Base-by-base conservation (phyloP, 2,113 vertebrate genomes). In the Loxodonta africana region DNA sequence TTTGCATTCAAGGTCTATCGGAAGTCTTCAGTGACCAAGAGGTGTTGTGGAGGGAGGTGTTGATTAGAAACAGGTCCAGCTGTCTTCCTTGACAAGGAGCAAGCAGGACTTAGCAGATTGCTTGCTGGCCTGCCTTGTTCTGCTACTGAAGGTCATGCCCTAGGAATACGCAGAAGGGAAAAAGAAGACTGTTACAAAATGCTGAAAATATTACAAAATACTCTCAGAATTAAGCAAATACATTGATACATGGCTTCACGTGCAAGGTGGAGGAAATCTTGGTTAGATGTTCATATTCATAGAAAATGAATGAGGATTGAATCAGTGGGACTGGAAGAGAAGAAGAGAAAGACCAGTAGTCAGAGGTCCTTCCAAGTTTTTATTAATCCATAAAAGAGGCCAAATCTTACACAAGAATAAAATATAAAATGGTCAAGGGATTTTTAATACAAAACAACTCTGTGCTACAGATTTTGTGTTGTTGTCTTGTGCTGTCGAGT, bases 141-240 rank as follows among this genome's bases (percentile, higher is more conserved):
- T 97, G 81, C 87, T 93, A 62, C 48, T 91, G 91, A 98, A 98
- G 92, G 90, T 98, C 91, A 97, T 30, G 2, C 90, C 95, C 99
- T 99, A 92, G 87, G 80, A 97, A 95, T 86, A 91, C 33, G 95
- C 81, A 97, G 63, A 97, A 71, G 73, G 60, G 63, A 95, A 28
- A 92, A 90, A 93, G 90, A 83, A 94, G 95, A 90, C 33, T 18
- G 20, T 98, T 91, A 98, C 85, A 92, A 80, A 96, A 92, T 23
- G 44, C 44, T 46, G 62, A 67, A 67, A 90, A 71, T 78, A 71
- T 78, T 9, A n/a, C 20, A 85, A 92, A 82, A 30, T 6, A 44
- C 5, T 65, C 86, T 96, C 69, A 90, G 65, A 92, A 89, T 28
- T 57, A 80, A 86, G 90, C 44, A 51, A 71, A 77, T 33, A 74